phyloP scores from a whole-genome alignment of 2,888 invertebrate genomes.

The Drosophila incognita region DNA sequence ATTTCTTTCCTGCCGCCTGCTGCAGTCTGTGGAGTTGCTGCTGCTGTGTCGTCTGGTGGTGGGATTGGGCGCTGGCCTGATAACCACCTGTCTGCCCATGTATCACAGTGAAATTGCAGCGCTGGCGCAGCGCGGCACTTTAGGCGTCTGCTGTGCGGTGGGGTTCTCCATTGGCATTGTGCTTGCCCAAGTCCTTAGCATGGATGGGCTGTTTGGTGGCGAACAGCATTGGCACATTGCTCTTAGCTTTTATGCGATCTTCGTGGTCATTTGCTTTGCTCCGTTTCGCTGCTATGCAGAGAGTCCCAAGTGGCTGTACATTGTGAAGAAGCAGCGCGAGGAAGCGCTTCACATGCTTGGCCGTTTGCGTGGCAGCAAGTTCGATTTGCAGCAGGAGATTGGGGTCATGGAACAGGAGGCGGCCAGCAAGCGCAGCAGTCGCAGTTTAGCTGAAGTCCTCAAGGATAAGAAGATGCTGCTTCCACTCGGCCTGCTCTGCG shows the following conservation, averaged over 20 bases:
- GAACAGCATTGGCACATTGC: conserved; percentile 90
- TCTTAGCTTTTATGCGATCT: conserved; percentile 89
- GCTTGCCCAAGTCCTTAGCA: conserved; percentile 81
- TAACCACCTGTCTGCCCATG: conserved; percentile 94
- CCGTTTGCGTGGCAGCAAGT: conserved; percentile 87
- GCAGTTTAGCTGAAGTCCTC: conserved; percentile 33
- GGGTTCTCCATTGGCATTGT: conserved; percentile 83
- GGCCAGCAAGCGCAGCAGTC: conserved; percentile 18
- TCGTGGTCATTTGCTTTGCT: conserved; percentile 88
- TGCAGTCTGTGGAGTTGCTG: conserved; percentile 91
- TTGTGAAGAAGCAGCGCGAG: conserved; percentile 88
- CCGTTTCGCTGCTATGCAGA: conserved; percentile 91
- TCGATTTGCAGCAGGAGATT: conserved; percentile 45
- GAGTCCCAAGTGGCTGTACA: conserved; percentile 94
- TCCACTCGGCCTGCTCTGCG: conserved; percentile 50
- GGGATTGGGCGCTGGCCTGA: conserved; percentile 91
- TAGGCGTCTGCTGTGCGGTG: conserved; percentile 90
- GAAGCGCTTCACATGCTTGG: conserved; percentile 88
- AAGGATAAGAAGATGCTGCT: conserved; percentile 36
- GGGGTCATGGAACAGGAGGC: conserved; percentile 54
- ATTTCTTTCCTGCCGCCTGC: conserved; percentile 88
- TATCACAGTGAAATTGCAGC: conserved; percentile 96
- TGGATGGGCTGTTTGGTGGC: conserved; percentile 86
- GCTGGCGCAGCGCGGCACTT: conserved; percentile 89
- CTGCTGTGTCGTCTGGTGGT: conserved; percentile 91